A percentile compares a stretch with the other conserved stretches of the same genome.
These are phyloP conservation scores for Heliothis virescens DNA, from an alignment of 1,140 invertebrate genomes.

Conservation along the genomic window DNA sequence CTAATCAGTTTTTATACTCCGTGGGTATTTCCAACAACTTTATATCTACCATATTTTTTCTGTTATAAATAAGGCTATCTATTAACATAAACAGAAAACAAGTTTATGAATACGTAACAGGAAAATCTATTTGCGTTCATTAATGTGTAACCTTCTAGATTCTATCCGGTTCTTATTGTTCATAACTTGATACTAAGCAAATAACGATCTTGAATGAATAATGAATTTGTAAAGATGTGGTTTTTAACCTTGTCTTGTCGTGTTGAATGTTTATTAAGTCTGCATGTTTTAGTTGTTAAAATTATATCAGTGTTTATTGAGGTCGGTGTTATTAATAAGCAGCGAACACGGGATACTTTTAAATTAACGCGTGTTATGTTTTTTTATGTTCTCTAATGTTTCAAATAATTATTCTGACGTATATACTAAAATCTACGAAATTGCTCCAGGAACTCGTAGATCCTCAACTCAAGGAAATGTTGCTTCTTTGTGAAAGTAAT, in stretches of 20 bases:
- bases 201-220: slow-evolving; percentile 39
- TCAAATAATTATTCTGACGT: too few species aligned
- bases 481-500: too few species aligned
- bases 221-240: slow-evolving; percentile 31
- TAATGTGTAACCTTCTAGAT: slow-evolving; percentile 31
- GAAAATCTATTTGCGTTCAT: slow-evolving; percentile 44
- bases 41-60: too few species aligned
- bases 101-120: slow-evolving; percentile 39
- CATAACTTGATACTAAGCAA: slow-evolving; percentile 22
- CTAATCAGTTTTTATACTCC: too few species aligned
- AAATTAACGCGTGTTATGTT: background rate
- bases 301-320: slow-evolving; percentile 25
- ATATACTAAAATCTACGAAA: too few species aligned
- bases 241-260: slow-evolving; percentile 36
- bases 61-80: background rate
- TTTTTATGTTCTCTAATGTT: background rate
- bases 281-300: slow-evolving; percentile 1
- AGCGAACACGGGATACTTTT: background rate
- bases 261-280: slow-evolving; percentile 37
- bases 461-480: too few species aligned
- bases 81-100: slow-evolving; percentile 3
- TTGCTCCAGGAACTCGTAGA: too few species aligned
- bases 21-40: too few species aligned
- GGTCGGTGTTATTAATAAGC: slow-evolving; percentile 13
- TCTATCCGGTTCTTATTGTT: slow-evolving; percentile 43